Base-by-base conservation (phyloP, 2,113 vertebrate species). In the Butorides virescens region DNA sequence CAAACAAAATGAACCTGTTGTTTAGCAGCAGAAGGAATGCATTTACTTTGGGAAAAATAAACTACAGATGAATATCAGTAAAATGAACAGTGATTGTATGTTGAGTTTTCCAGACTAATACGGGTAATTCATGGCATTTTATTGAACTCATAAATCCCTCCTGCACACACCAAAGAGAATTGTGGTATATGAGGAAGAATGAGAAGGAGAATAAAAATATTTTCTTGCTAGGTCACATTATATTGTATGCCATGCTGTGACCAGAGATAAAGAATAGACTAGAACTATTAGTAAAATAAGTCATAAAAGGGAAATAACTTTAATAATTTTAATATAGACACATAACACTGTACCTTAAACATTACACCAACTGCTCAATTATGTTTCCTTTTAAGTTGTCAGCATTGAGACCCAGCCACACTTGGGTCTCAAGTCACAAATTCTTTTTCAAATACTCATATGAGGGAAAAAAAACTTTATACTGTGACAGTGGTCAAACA, bases 371-470 rank as follows among this genome's bases (percentile, higher is more conserved):
- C 44, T 52, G 7, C 22, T 88, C 20, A 58, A 71, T 46, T 63
- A 26, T 11, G 15, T 13, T 65, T 76, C 7, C 11, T 68, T 89
- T 47, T n/a, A 83, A 46, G 30, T 42, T 21, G 12, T 39, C 39
- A 34, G 12, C 13, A 37, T 2, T 84, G 39, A 68, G 15, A 93
- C 8, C 3, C 6, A 34, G 13, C 4, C 23, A 46, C 1, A 0
- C 14, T 25, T 71, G 19, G 7, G 5, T 26, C 10, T 62, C 20
- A 67, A 63, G 34, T 7, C 7, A 37, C 15, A 78, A 15, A 68
- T 32, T 21, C 9, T 46, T 85, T 58, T 62, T 74, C 12, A 59
- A 71, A 71, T 0, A 14, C 3, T 34, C 10, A 13, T 11, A 42
- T 27, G 26, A 36, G 9, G 61, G 15, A 3, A 65, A 68, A 86